Base-by-base conservation (phyloP, 2,888 invertebrate species). In the Callyntrura guangdongensis region DNA sequence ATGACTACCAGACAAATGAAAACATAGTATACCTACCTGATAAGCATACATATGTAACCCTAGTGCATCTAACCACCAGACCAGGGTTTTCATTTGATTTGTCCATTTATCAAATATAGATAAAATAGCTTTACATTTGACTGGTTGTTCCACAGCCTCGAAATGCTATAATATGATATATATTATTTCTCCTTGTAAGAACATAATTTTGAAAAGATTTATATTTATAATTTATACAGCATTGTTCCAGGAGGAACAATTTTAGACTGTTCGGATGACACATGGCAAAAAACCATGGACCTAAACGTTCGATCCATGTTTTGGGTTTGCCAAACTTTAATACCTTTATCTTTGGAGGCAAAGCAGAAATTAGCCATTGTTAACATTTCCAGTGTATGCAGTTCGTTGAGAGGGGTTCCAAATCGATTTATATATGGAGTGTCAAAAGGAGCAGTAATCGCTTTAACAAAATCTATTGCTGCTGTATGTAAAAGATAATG, bases 401-500 rank as follows among this genome's bases (percentile, higher is more conserved):
- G 94, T 14, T 93, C 93, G 9, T 22, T 94, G 20, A 93, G 94
- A 81, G 94, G 94, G 14, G 94, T 94, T 25, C 91, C 91, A 6
- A 93, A 94, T 83, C 91, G 94, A 17, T 94, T 93, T 85, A 94
- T 93, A 0, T 94, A 94, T 87, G 94, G 93, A 1, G 93, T 94
- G 11, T 94, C 94, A n/a, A 94, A 94, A 92, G 94, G 94, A 5
- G 94, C 94, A 1, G 92, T 94, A 8, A 93, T 94, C 17, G 94
- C 94, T 0, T 89, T 94, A 0, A 94, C 94, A 0, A 94, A 94
- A 61, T 94, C 94, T 11, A 92, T 94, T 36, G 94, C 94, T 0
- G 94, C 93, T 17, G 91, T 92, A 86, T 8, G 59, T 81, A 9
- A 69, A 67, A 25, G 8, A 17, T 17, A 74, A 74, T 6, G n/a